These are phyloP conservation scores for Spheniscus humboldti DNA, from an alignment of 2,797 vertebrate genomes.

Conservation along the genomic window DNA sequence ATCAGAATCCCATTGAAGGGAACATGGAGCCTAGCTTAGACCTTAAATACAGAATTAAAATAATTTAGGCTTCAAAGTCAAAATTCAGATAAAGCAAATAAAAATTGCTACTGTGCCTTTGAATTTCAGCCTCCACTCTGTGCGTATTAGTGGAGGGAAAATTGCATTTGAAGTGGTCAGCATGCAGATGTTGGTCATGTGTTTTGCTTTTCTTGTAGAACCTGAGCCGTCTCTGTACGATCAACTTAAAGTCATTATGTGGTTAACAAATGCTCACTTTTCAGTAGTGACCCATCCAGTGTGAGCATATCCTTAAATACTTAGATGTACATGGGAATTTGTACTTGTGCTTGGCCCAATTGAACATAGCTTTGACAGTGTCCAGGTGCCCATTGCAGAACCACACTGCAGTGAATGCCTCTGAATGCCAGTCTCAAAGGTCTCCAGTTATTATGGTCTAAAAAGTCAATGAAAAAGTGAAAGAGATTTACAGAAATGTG, in stretches of 20 bases:
- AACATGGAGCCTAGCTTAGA: neutral
- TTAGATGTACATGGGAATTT: neutral
- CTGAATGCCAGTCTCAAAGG: neutral
- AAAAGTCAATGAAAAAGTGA: neutral
- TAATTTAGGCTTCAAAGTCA: constrained; percentile 19
- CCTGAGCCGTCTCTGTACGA: neutral
- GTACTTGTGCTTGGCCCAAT: neutral
- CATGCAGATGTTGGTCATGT: neutral
- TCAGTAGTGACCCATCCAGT: neutral
- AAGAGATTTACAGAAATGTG: neutral
- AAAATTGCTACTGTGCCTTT: neutral
- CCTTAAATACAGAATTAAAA: constrained; percentile 1
- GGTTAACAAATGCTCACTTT: neutral
- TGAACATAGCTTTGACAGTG: neutral
- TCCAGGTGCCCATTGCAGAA: neutral
- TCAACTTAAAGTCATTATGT: neutral
- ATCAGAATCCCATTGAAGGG: neutral
- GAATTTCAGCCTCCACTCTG: neutral
- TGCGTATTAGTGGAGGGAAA: neutral
- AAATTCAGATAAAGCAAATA: constrained; percentile 4
- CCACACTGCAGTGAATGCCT: neutral
- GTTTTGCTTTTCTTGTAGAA: neutral
- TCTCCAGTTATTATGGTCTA: neutral
- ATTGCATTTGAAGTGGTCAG: neutral
- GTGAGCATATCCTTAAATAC: neutral